Evolutionary conservation across 2,888 invertebrate species (phyloP).

Genomic region (Hecatera dysodea): DNA sequence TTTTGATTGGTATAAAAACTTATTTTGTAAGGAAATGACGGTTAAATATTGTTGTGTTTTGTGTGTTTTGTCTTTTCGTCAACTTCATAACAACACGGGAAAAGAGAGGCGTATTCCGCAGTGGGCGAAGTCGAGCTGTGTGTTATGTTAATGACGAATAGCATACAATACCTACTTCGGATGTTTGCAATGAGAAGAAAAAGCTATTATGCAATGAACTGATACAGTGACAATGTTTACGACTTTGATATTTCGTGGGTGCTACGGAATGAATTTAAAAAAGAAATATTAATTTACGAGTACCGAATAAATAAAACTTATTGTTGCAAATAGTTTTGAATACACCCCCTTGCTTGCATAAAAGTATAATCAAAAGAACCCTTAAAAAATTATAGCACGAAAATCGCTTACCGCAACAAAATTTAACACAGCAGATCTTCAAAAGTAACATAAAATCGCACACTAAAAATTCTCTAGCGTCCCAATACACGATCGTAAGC

Average conservation of each 20-base stretch:
- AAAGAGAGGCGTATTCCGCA: too few species aligned
- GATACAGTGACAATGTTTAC: not conserved
- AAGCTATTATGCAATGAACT: not conserved
- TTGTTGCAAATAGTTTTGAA: not conserved
- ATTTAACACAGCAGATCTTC: conserved; percentile 21
- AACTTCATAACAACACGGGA: too few species aligned
- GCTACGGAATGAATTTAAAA: not conserved
- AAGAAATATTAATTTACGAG: not conserved
- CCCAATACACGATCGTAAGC: conserved; percentile 53
- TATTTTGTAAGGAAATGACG: too few species aligned
- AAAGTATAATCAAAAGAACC: conserved; percentile 7
- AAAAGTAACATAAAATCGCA: conserved; percentile 36
- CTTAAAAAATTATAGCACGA: conserved; percentile 3
- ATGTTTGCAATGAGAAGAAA: not conserved
- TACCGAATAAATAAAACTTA: not conserved
- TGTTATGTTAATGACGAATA: not conserved
- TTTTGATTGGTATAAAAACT: too few species aligned
- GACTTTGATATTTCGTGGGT: not conserved
- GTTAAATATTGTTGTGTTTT: too few species aligned
- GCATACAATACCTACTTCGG: too few species aligned
- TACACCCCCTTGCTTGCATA: not conserved
- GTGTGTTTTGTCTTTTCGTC: too few species aligned
- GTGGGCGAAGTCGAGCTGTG: too few species aligned
- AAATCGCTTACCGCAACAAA: conserved; percentile 25
- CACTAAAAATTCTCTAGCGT: conserved; percentile 50